Base-by-base conservation (phyloP, 30 jellyfish, hydroid and myxozoan species). In the Aurelia aurita region DNA sequence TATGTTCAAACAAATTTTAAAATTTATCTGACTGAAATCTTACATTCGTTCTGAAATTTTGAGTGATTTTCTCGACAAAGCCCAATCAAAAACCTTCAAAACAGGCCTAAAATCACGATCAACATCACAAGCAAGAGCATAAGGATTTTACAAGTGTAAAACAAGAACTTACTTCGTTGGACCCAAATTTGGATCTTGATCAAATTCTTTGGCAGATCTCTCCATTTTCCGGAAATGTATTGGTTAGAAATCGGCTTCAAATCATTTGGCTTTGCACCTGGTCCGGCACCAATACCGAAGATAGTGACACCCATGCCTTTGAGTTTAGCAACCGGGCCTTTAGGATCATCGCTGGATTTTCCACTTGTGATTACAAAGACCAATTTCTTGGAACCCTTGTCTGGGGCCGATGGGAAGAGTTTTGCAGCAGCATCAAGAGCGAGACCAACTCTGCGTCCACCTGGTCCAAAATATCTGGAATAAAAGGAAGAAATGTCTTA, bases 211-310 rank as follows among this genome's bases (percentile, higher is more conserved):
- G 92, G 91, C 63, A 93, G 46, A 32, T 86, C 95, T 67, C 74
- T 82, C 97, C 97, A 93, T 72, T 72, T 80, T 55, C 93, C 92
- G 22, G 68, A 49, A 66, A 93, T 58, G 44, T 25, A 81, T 20
- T 87, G 85, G 67, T 92, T 58, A 21, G 97, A 88, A 29, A 89
- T 84, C n/a, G 91, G 91, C 34, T 93, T 88, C 82, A 93, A 58
- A 69, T 88, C 97, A 68, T 74, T 72, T 51, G 90, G 84, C 13
- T 77, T 74, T 25, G 83, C 92, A 19, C 90, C 90, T 16, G 89
- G 82, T 20, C 99, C 99, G 0, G 93, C 87, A 32, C 96, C 97
- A 44, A 94, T 70, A 22, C 96, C 99, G 58, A 81, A 88, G 49
- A 94, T 79, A 14, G 95, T 82, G 22, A 87, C 93, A 4, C 98